Evolutionary conservation across 1,140 invertebrate genomes (phyloP).

Genomic region (Pachypeltis micranthus): DNA sequence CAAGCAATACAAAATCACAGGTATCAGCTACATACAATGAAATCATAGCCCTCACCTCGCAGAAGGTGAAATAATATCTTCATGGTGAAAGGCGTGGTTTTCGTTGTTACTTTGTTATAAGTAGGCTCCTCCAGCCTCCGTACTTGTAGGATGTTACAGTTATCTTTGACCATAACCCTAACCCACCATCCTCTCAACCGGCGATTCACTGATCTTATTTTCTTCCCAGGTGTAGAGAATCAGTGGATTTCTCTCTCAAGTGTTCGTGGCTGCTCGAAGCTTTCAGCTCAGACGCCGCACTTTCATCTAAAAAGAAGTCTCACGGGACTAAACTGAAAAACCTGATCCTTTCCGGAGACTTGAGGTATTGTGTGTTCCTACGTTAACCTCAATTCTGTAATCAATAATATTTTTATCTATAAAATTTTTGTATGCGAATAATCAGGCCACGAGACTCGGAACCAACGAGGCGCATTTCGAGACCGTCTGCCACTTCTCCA

Average conservation of each 20-base stretch:
- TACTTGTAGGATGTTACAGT: no score
- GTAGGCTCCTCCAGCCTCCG: no score
- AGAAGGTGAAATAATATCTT: no score
- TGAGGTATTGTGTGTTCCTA: constrained; percentile 42
- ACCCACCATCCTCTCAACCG: no score
- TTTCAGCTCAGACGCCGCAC: constrained; percentile 67
- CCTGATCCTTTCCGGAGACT: constrained; percentile 76
- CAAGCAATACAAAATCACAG: no score
- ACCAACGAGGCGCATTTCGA: constrained; percentile 30
- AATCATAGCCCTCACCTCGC: no score
- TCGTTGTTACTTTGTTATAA: no score
- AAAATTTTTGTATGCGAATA: constrained; percentile 16
- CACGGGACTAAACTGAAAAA: constrained; percentile 77
- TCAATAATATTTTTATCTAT: not conserved
- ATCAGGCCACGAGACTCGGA: constrained; percentile 38
- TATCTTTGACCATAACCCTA: no score
- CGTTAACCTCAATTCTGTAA: not conserved
- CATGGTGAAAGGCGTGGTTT: no score
- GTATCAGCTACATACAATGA: no score
- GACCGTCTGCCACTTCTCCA: not conserved
- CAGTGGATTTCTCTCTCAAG: constrained; percentile 88
- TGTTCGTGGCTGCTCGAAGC: constrained; percentile 92
- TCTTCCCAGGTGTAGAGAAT: constrained; percentile 69
- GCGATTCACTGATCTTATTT: constrained; percentile 20
- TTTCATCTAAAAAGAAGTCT: constrained; percentile 67